Percentiles rank a stretch among this genome's conserved stretches.
phyloP scores from a whole-genome alignment of 2,797 vertebrate species.

The Ptychobarbus kaznakovi region DNA sequence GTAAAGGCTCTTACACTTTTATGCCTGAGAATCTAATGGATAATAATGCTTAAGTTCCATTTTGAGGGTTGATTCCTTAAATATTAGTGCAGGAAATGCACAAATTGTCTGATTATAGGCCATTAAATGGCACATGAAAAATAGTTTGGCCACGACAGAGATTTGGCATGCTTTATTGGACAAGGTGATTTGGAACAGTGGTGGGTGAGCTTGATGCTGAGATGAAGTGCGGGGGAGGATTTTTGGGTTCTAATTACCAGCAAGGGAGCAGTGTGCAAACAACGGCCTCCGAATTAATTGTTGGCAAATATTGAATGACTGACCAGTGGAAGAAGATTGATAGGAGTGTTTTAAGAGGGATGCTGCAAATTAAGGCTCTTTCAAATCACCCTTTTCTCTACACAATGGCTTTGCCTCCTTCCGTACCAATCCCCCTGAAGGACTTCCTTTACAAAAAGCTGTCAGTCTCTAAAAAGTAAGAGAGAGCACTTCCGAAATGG shows the following conservation, averaged over 20 bases:
- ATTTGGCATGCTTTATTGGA: slow-evolving; percentile 21
- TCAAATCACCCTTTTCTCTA: slow-evolving; percentile 33
- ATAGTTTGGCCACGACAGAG: neutral
- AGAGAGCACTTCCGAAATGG: slow-evolving; percentile 70
- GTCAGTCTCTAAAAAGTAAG: slow-evolving; percentile 73
- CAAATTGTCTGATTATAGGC: neutral
- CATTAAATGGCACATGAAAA: slow-evolving; percentile 10
- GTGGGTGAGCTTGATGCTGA: slow-evolving; percentile 19
- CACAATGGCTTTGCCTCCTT: slow-evolving; percentile 36
- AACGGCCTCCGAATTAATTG: slow-evolving; percentile 60
- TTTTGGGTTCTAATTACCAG: slow-evolving; percentile 68
- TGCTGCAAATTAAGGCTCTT: slow-evolving; percentile 56
- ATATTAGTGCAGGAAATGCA: neutral
- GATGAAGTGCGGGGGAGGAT: slow-evolving; percentile 59
- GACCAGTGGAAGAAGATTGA: slow-evolving; percentile 64
- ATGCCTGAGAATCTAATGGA: neutral
- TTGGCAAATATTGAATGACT: slow-evolving; percentile 74
- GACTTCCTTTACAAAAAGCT: slow-evolving; percentile 71
- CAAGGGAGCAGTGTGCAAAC: slow-evolving; percentile 71
- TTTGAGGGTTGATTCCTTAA: neutral
- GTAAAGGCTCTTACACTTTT: neutral
- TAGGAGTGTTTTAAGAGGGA: slow-evolving; percentile 53
- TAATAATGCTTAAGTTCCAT: neutral
- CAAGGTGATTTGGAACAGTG: slow-evolving; percentile 23
- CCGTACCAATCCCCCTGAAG: slow-evolving; percentile 53